Base-by-base conservation (phyloP, 1,140 invertebrate species). In the Pseudomyrmex dendroicus region DNA sequence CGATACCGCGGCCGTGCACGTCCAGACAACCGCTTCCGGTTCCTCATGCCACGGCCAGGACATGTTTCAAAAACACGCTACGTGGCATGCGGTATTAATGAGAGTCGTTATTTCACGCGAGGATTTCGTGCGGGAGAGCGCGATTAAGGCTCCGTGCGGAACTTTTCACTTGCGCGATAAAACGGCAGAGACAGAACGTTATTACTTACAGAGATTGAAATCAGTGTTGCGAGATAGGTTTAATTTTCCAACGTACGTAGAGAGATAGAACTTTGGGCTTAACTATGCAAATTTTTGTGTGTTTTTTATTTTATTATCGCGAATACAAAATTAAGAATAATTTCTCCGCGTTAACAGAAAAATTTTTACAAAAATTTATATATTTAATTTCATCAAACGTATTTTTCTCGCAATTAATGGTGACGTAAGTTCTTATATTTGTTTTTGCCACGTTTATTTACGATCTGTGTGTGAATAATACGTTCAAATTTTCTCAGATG, bases 1-100 rank as follows among this genome's bases (percentile, higher is more conserved):
- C 64, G 76, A 90, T 89, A 86, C 35, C 89, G 90, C 88, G 77
- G 57, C 48, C 86, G 73, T 54, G 83, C 89, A 90, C 91, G 90
- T 89, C 84, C 73, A 90, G 74, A 83, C 84, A 20, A 82, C 78
- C 87, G 84, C 89, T 91, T 91, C 91, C 91, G 90, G 85, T 90
- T 91, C 88, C 89, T 86, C 87, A 78, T 89, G 73, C 62, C 82
- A 52, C 73, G 80, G 83, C 61, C 54, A 44, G 57, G 48, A 66
- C 83, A 72, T 86, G 63, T 59, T 63, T 78, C 63, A 59, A 85
- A 83, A 88, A 88, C 73, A 77, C 63, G 85, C 52, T 68, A 76
- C 72, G 59, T 59, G 64, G 64, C 70, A 72, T 70, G 73, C n/a
- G 52, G 54, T 35, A 46, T 82, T 62, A 82, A 82, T 82, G 61